Percentiles rank a stretch among this genome's conserved stretches.
Evolutionary conservation across 2,888 invertebrate genomes (phyloP).

Genomic region (Vandiemenella viatica): DNA sequence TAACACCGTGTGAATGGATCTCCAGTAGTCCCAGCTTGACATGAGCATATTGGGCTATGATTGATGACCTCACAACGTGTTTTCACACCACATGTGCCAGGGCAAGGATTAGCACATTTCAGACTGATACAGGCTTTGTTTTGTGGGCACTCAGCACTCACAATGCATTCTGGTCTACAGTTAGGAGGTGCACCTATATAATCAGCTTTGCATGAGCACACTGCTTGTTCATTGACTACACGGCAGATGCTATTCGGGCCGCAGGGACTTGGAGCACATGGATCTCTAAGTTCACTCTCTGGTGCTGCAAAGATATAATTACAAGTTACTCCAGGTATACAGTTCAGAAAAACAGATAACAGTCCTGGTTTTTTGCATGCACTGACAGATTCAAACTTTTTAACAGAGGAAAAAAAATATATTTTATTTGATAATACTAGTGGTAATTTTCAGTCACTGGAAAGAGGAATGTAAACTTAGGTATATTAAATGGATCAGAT

Average conservation of each 20-base stretch:
- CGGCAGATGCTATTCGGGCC: constrained; percentile 28
- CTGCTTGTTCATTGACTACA: constrained; percentile 29
- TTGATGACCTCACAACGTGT: constrained; percentile 60
- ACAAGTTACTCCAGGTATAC: too few species aligned
- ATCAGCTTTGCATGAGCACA: constrained; percentile 36
- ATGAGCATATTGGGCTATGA: constrained; percentile 64
- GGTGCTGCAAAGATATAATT: too few species aligned
- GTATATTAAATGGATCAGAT: too few species aligned
- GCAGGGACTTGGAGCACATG: constrained; percentile 29
- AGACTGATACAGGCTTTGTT: constrained; percentile 63
- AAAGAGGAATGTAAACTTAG: too few species aligned
- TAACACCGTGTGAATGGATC: constrained; percentile 57
- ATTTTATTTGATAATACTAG: too few species aligned
- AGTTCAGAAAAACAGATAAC: too few species aligned
- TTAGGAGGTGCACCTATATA: constrained; percentile 40
- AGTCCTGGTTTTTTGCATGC: too few species aligned
- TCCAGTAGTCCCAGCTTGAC: constrained; percentile 56
- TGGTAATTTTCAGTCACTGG: too few species aligned
- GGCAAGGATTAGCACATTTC: constrained; percentile 64
- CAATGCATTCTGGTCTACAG: constrained; percentile 34
- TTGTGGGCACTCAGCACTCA: constrained; percentile 57
- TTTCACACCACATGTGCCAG: constrained; percentile 57
- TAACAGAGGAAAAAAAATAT: too few species aligned
- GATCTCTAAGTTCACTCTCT: constrained; percentile 12
- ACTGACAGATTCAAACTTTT: too few species aligned